Conservation (phyloP, 2,113 vertebrate species). For the Upupa epops region DNA sequence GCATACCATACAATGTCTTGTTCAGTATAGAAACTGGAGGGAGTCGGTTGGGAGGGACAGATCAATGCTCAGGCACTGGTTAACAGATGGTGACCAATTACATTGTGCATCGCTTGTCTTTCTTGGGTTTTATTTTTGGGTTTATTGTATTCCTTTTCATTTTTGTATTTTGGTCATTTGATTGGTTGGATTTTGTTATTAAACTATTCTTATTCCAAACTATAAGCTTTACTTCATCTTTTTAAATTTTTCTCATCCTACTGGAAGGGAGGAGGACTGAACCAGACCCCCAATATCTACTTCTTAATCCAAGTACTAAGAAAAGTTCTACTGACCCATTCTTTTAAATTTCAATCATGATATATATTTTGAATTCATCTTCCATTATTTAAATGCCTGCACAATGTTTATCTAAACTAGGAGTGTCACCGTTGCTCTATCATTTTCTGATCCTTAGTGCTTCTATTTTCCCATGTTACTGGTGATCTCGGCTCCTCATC, state of each 20-base stretch:
- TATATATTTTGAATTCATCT: neutral
- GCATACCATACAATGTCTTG: neutral
- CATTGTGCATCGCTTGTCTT: too few relatives aligned
- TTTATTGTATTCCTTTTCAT: neutral
- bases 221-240: neutral
- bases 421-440: fast-evolving
- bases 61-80: neutral
- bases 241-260: too few relatives aligned
- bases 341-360: neutral
- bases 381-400: neutral
- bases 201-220: neutral
- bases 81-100: too few relatives aligned
- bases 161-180: too few relatives aligned
- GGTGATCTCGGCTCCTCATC: neutral
- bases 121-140: too few relatives aligned
- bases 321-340: neutral
- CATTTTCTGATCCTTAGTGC: neutral
- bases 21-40: neutral
- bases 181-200: too few relatives aligned
- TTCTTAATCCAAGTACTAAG: neutral
- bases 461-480: neutral
- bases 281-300: neutral
- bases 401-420: neutral
- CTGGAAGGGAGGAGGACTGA: neutral
- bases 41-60: neutral